Evolutionary conservation across 2,113 vertebrate species (phyloP).

Genomic region (Paedocypris sp.): DNA sequence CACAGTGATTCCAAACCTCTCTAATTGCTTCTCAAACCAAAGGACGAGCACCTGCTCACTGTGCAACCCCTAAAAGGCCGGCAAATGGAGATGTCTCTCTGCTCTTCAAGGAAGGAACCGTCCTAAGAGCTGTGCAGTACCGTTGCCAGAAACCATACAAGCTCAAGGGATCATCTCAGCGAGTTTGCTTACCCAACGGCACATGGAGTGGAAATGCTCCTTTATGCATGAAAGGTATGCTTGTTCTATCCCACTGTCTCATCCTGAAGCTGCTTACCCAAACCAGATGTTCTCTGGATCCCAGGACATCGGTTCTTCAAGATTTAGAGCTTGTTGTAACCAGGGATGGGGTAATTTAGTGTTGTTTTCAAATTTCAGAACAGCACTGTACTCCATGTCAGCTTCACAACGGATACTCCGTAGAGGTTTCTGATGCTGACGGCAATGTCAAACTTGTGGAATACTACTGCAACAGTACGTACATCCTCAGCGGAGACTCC

Average conservation of each 20-base stretch:
- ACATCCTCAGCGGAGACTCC: constrained; percentile 71
- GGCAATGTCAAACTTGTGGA: constrained; percentile 55
- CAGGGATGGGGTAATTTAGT: no score
- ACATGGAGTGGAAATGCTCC: constrained; percentile 77
- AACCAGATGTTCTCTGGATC: no score
- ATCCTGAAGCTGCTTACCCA: neutral
- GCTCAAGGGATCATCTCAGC: constrained; percentile 69
- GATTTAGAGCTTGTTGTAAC: no score
- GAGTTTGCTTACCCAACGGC: constrained; percentile 66
- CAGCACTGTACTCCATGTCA: constrained; percentile 62
- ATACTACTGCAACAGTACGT: constrained; percentile 77
- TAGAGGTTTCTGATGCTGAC: constrained; percentile 45
- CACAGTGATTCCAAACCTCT: no score
- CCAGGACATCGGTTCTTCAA: no score
- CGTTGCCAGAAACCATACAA: constrained; percentile 70
- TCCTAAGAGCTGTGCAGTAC: constrained; percentile 67
- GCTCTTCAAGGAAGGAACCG: constrained; percentile 53
- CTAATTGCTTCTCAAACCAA: neutral
- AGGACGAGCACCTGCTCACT: constrained; percentile 42
- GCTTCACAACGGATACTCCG: constrained; percentile 69
- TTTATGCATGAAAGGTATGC: constrained; percentile 74
- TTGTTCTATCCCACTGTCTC: neutral
- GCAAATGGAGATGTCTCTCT: constrained; percentile 67
- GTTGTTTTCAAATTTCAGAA: constrained; percentile 48
- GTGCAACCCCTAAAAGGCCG: constrained; percentile 60